Conservation (phyloP, 2,888 invertebrate species). For the Stegana nigrithorax region DNA sequence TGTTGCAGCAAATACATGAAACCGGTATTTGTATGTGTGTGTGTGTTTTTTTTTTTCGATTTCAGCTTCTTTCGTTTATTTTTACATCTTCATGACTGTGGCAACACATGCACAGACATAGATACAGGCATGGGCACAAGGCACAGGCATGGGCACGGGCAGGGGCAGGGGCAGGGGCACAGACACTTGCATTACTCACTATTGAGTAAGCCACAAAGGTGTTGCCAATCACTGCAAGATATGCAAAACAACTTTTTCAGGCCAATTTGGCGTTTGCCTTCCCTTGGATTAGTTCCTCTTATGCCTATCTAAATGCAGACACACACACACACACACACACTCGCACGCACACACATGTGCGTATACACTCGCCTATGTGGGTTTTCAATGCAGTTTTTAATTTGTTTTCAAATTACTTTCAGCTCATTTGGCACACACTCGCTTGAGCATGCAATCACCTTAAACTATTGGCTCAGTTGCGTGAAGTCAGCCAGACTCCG, state of each 20-base stretch:
- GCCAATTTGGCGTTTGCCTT: no score
- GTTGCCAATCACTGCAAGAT: neutral
- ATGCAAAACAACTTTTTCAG: conserved; percentile 28
- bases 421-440: neutral
- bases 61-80: neutral
- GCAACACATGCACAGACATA: neutral
- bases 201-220: neutral
- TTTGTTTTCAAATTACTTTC: neutral
- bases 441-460: no score
- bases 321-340: conserved; percentile 12
- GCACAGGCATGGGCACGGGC: no score
- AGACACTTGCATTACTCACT: neutral
- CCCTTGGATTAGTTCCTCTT: neutral
- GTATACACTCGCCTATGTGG: neutral
- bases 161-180: neutral
- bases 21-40: conserved; percentile 28
- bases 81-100: no score
- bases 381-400: neutral
- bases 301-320: neutral
- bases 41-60: neutral
- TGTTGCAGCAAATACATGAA: conserved; percentile 26
- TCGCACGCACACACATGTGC: conserved; percentile 11
- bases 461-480: no score
- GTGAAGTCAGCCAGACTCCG: no score
- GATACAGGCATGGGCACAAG: neutral